Evolutionary conservation across 1,140 invertebrate species (phyloP), one percentile per base, ranked within the genome.

Genomic region (Neocloeon triangulifer): DNA sequence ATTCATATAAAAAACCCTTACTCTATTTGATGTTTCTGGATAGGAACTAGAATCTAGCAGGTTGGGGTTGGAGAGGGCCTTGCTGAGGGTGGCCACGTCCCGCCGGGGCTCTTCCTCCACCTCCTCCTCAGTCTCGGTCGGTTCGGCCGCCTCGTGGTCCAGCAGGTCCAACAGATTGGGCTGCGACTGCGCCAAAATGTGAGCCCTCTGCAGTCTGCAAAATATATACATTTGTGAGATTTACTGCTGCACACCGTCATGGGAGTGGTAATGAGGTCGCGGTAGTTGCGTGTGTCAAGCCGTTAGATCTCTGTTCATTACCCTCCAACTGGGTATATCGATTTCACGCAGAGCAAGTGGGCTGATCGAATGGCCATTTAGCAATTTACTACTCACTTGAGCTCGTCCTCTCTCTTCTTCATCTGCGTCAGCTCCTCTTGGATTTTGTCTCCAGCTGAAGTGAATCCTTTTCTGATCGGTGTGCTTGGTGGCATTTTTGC

Each of bases 371-470:
- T n/a, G n/a, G n/a, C n/a, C n/a, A n/a, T n/a, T n/a, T n/a, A n/a
- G n/a, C n/a, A n/a, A n/a, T n/a, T n/a, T n/a, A n/a, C n/a, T n/a
- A 58, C 54, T 30, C 56, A 69, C 60, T 69, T 76, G 9, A 79
- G 50, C 42, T 79, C 74, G 32, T 69, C 62, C 42, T 79, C 74
- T 23, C 74, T 55, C 23, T 64, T 61, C 41, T 70, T 72, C 58
- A 78, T 71, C 40, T 76, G 72, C 46, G 62, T 59, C 18, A 79
- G 49, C 48, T 79, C 74, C 34, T 70, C 69, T 45, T 78, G 72
- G 33, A 79, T 79, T 47, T 77, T 78, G 38, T 73, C 66, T 45
- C 77, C 73, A 2, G 75, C 72, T 2, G 69, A 68, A 2, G 69
- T 61, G 40, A 63, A 73, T 14, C 69, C 68, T 17, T 65, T 67